Conservation (phyloP, 2,113 vertebrate species). For the Hucho hucho region DNA sequence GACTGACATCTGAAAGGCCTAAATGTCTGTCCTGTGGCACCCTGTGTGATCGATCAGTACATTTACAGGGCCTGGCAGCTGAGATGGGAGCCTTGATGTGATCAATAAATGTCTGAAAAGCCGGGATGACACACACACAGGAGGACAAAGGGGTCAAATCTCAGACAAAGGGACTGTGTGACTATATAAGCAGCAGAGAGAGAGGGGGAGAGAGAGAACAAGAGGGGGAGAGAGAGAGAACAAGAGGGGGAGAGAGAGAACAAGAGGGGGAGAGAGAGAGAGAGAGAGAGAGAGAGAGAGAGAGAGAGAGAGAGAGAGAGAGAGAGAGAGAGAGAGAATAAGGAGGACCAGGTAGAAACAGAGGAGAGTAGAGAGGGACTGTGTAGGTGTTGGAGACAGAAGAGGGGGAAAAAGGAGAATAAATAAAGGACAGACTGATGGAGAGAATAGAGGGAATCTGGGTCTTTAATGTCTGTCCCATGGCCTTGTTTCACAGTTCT, state of each 20-base stretch:
- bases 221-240: no score
- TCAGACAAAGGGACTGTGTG: background rate
- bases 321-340: background rate
- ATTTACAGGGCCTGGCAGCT: background rate
- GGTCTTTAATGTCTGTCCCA: slow-evolving; percentile 38
- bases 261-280: no score
- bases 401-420: background rate
- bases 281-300: no score
- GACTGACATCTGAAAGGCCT: slow-evolving; percentile 1
- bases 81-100: background rate
- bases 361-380: slow-evolving; percentile 4
- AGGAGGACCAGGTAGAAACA: slow-evolving; percentile 7
- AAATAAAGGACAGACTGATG: slow-evolving; percentile 9
- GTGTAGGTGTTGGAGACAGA: no score
- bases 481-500: background rate
- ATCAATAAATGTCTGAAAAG: background rate
- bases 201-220: background rate
- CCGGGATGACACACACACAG: background rate
- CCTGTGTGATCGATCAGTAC: background rate
- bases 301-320: no score
- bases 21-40: slow-evolving; percentile 30
- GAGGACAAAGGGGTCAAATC: background rate
- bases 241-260: no score
- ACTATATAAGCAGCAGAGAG: slow-evolving; percentile 12
- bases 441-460: slow-evolving; percentile 8